A percentile compares a stretch with the other conserved stretches of the same genome.
Conservation (phyloP, 2,888 invertebrate genomes). For the Dromius quadrimaculatus region DNA sequence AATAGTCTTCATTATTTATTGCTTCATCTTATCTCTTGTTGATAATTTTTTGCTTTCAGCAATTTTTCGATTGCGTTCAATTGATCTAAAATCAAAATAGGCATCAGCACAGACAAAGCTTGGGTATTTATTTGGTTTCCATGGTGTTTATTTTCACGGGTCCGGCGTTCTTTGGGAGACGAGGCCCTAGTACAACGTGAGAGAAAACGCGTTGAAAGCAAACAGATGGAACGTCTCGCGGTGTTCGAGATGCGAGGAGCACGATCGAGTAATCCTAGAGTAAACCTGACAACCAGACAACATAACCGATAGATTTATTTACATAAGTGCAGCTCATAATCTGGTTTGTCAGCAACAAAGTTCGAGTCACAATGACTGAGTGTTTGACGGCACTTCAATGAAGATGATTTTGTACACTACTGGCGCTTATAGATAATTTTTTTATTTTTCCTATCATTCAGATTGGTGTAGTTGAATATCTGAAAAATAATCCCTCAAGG, state of each 20-base stretch:
- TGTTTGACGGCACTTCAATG: neutral
- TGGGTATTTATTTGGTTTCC: constrained; percentile 24
- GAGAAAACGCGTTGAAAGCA: constrained; percentile 39
- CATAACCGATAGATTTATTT: constrained; percentile 30
- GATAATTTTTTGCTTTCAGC: constrained; percentile 3
- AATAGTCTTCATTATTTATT: constrained; percentile 16
- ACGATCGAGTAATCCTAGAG: constrained; percentile 48
- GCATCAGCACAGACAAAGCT: constrained; percentile 29
- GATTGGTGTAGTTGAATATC: too few species aligned
- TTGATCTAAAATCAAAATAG: constrained; percentile 14
- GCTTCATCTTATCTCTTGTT: too few species aligned
- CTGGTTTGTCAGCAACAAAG: constrained; percentile 29
- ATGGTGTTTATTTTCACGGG: constrained; percentile 38
- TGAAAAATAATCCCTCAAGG: too few species aligned
- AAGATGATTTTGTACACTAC: neutral
- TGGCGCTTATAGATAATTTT: neutral
- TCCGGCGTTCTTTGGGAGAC: neutral
- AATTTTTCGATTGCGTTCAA: neutral
- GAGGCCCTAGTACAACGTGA: too few species aligned
- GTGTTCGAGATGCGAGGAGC: constrained; percentile 7
- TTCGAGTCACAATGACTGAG: constrained; percentile 22
- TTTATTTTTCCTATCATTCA: too few species aligned
- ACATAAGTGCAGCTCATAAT: constrained; percentile 40
- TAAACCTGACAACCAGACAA: constrained; percentile 48
- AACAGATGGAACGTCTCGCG: neutral